Evolutionary conservation across 2,113 vertebrate genomes (phyloP).

Genomic region (Ariopsis seemanni): DNA sequence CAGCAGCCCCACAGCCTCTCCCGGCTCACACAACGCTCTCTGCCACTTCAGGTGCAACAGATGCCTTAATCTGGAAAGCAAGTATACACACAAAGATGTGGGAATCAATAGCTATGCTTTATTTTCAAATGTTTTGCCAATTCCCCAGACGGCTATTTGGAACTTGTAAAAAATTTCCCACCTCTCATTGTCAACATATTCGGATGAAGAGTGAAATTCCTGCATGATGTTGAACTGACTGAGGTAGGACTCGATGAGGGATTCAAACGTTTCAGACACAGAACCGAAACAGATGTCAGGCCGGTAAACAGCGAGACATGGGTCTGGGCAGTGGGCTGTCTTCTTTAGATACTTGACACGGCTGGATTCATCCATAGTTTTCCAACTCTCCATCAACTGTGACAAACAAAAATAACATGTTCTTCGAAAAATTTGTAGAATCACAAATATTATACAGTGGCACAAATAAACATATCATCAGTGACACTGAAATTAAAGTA

Average conservation of each 20-base stretch:
- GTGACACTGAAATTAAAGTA: background rate
- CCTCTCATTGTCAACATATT: conserved; percentile 74
- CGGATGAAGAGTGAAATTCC: background rate
- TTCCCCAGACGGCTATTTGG: background rate
- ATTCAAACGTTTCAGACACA: conserved; percentile 88
- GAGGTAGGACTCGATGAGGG: conserved; percentile 76
- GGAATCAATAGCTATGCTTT: background rate
- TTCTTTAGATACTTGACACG: conserved; percentile 80
- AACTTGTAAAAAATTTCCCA: conserved; percentile 53
- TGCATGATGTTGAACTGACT: conserved; percentile 60
- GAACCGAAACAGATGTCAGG: conserved; percentile 89
- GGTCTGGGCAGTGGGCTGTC: conserved; percentile 81
- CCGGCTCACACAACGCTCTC: conserved; percentile 88
- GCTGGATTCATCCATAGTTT: conserved; percentile 73
- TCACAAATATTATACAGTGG: too few species aligned
- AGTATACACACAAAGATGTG: background rate
- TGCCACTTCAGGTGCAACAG: conserved; percentile 94
- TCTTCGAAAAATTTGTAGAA: background rate
- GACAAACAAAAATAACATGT: background rate
- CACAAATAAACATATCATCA: too few species aligned
- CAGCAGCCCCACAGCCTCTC: conserved; percentile 93
- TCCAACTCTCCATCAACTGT: conserved; percentile 85
- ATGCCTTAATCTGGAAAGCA: conserved; percentile 74
- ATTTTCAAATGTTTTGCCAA: background rate
- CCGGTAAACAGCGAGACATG: conserved; percentile 78